Evolutionary conservation across 2,888 invertebrate species (phyloP).

Genomic region (Conomelus anceps): DNA sequence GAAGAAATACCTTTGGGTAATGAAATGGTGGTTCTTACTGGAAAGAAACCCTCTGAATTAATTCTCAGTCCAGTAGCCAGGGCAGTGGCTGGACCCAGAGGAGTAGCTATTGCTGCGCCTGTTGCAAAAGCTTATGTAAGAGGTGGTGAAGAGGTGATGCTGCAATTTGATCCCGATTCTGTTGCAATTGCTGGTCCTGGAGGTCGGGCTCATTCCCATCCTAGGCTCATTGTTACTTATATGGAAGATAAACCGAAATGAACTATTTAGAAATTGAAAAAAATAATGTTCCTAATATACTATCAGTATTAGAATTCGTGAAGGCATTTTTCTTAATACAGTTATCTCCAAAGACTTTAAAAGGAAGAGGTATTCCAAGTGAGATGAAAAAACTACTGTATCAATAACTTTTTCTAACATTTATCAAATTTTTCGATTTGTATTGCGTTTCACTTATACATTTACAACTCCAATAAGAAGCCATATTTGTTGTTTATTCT

Average conservation of each 20-base stretch:
- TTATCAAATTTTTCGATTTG: no score
- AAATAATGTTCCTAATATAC: background rate
- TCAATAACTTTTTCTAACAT: no score
- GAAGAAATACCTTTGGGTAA: background rate
- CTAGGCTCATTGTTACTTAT: conserved; percentile 52
- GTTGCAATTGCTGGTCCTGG: conserved; percentile 68
- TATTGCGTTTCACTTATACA: no score
- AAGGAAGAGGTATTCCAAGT: no score
- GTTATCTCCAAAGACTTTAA: background rate
- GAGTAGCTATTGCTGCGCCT: conserved; percentile 63
- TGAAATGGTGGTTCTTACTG: background rate
- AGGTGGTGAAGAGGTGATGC: conserved; percentile 53
- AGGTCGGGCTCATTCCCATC: conserved; percentile 67
- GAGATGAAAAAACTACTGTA: no score
- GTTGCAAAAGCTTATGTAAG: conserved; percentile 58
- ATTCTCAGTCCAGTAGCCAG: conserved; percentile 58
- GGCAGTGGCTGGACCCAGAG: conserved; percentile 57
- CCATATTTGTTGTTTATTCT: no score
- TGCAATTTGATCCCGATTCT: conserved; percentile 60
- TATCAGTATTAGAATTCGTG: background rate
- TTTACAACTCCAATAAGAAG: no score
- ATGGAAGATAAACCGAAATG: conserved; percentile 22
- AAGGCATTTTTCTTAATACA: background rate
- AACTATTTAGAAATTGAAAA: background rate
- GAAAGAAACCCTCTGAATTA: conserved; percentile 17